These are phyloP conservation scores for Nezara viridula DNA, from an alignment of 2,888 invertebrate species.

Conservation along the genomic window DNA sequence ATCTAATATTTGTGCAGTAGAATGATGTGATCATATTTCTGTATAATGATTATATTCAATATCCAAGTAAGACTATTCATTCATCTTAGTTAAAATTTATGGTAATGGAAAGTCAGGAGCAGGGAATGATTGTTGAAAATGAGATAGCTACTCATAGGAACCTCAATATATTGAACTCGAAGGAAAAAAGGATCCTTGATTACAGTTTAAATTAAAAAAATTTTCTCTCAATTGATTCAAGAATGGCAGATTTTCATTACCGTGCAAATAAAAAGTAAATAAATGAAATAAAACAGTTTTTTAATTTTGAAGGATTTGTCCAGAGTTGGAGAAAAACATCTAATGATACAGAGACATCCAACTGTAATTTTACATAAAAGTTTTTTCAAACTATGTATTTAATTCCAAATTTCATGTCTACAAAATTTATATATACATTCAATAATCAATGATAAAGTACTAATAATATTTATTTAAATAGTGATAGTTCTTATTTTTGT, in stretches of 20 bases:
- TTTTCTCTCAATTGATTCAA: not conserved
- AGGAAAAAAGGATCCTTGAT: too few species aligned
- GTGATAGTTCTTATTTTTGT: too few species aligned
- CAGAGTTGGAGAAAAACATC: not conserved
- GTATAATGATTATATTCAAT: not conserved
- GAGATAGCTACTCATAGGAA: not conserved
- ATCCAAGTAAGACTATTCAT: not conserved
- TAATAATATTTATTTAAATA: too few species aligned
- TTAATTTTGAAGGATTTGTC: not conserved
- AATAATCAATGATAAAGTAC: too few species aligned
- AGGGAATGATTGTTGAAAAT: not conserved
- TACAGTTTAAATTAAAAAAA: too few species aligned
- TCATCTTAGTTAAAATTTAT: not conserved
- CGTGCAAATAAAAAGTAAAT: too few species aligned
- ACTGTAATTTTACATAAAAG: not conserved
- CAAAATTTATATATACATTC: too few species aligned
- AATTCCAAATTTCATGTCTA: too few species aligned
- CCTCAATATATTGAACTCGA: too few species aligned
- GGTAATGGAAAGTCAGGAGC: not conserved
- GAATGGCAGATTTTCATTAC: not conserved
- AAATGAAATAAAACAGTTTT: not conserved
- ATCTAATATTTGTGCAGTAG: not conserved
- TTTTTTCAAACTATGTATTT: not conserved
- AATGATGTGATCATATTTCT: not conserved
- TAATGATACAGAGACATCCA: not conserved